phyloP scores from a whole-genome alignment of 2,888 invertebrate species.

The Andrena chrysosceles region DNA sequence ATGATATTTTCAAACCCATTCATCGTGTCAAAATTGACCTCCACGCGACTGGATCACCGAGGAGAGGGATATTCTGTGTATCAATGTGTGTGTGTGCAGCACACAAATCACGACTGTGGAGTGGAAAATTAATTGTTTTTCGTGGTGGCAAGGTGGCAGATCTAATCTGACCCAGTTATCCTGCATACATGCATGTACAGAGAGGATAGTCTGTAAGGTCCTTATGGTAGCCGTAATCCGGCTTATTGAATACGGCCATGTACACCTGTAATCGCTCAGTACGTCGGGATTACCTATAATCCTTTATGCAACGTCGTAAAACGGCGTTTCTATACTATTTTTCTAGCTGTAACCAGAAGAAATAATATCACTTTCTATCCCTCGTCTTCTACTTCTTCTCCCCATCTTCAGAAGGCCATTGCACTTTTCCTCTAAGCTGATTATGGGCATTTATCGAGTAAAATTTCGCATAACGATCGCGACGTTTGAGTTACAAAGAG shows the following conservation, averaged over 20 bases:
- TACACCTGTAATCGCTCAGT: conserved; percentile 63
- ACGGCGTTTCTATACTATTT: conserved; percentile 11
- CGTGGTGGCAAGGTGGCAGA: conserved; percentile 12
- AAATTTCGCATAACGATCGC: conserved; percentile 6
- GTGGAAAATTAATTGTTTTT: conserved; percentile 54
- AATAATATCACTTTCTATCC: conserved; percentile 32
- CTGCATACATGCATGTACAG: conserved; percentile 2
- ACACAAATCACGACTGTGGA: conserved; percentile 15
- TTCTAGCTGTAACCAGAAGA: conserved; percentile 13
- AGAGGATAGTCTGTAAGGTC: conserved; percentile 27
- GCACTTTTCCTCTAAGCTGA: neutral
- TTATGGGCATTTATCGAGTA: conserved; percentile 36
- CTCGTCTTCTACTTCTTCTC: neutral
- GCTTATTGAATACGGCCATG: conserved; percentile 64
- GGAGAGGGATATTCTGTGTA: conserved; percentile 10
- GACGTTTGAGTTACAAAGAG: neutral
- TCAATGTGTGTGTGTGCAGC: neutral
- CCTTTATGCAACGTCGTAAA: conserved; percentile 37
- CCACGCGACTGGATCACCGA: conserved; percentile 3
- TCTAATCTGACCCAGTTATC: conserved; percentile 33
- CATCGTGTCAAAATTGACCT: too few species aligned
- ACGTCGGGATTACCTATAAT: conserved; percentile 54
- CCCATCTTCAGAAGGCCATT: neutral
- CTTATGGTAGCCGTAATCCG: conserved; percentile 63
- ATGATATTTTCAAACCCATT: too few species aligned